Conservation (phyloP, 2,888 invertebrate genomes). For the Andrena haemorrhoa region DNA sequence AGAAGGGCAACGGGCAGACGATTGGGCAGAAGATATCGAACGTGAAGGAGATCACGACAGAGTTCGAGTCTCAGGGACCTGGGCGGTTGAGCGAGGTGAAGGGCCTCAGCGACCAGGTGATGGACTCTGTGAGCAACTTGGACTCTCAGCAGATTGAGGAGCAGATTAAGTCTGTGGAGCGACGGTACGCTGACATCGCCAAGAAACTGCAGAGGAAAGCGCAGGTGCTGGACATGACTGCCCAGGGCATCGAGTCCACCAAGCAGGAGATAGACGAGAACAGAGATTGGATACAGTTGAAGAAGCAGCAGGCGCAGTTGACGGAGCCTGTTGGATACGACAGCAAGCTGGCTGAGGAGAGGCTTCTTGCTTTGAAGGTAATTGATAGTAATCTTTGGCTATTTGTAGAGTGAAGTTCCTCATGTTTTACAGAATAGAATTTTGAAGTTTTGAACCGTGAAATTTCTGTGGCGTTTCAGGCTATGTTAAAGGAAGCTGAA, state of each 20-base stretch:
- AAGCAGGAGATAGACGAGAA: slow-evolving; percentile 92
- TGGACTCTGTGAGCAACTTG: slow-evolving; percentile 93
- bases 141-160: slow-evolving; percentile 97
- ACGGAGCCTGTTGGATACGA: slow-evolving; percentile 91
- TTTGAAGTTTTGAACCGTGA: not conserved
- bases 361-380: slow-evolving; percentile 89
- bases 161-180: slow-evolving; percentile 93
- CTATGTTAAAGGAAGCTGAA: slow-evolving; percentile 93
- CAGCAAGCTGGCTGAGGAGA: slow-evolving; percentile 91
- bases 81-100: slow-evolving; percentile 89
- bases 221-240: slow-evolving; percentile 93
- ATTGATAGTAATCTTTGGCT: slow-evolving; percentile 10
- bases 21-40: slow-evolving; percentile 92
- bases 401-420: slow-evolving; percentile 6
- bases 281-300: slow-evolving; percentile 92
- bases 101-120: slow-evolving; percentile 89
- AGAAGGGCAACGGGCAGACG: slow-evolving; percentile 93
- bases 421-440: too few species aligned
- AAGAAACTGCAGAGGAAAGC: slow-evolving; percentile 94
- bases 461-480: slow-evolving; percentile 78
- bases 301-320: slow-evolving; percentile 89
- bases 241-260: slow-evolving; percentile 93
- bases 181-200: slow-evolving; percentile 93
- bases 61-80: slow-evolving; percentile 91
- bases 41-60: slow-evolving; percentile 90